A percentile compares a stretch with the other conserved stretches of the same genome.
phyloP scores from a whole-genome alignment of 2,113 vertebrate genomes.

The Zosterops hypoxanthus region DNA sequence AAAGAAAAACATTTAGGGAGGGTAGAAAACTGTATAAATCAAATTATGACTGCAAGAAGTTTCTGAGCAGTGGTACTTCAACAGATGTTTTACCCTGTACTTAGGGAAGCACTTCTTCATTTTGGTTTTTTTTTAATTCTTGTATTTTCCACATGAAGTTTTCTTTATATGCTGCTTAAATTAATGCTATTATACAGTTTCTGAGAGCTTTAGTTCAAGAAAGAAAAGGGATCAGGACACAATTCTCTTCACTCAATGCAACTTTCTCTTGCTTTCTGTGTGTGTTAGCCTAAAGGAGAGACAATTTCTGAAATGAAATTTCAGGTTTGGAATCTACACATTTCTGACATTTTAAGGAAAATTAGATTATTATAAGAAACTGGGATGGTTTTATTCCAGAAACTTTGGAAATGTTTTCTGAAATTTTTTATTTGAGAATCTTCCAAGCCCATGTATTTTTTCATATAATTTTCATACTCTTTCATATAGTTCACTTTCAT shows the following conservation, averaged over 20 bases:
- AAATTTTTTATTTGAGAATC: neutral
- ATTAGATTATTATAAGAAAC: neutral
- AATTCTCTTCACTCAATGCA: neutral
- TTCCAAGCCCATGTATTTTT: neutral
- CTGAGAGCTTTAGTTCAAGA: neutral
- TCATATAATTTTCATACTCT: neutral
- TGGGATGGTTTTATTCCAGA: neutral
- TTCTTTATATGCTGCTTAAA: neutral
- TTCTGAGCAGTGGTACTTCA: neutral
- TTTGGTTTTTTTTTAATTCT: neutral
- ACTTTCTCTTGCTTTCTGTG: neutral
- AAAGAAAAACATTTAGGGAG: neutral
- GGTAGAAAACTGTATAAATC: neutral
- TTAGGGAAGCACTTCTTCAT: neutral
- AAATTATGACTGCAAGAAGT: neutral
- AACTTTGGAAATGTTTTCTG: neutral
- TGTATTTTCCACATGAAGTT: neutral
- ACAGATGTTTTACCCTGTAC: neutral
- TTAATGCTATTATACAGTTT: neutral
- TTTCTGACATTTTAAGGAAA: neutral
- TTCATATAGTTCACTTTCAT: neutral
- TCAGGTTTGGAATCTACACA: neutral
- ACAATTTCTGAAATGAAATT: neutral
- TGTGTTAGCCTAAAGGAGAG: neutral
- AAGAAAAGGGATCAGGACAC: neutral